Evolutionary conservation across 2,113 vertebrate genomes (phyloP), one percentile per base, ranked within the genome.

Genomic region (Entomyzon cyanotis): DNA sequence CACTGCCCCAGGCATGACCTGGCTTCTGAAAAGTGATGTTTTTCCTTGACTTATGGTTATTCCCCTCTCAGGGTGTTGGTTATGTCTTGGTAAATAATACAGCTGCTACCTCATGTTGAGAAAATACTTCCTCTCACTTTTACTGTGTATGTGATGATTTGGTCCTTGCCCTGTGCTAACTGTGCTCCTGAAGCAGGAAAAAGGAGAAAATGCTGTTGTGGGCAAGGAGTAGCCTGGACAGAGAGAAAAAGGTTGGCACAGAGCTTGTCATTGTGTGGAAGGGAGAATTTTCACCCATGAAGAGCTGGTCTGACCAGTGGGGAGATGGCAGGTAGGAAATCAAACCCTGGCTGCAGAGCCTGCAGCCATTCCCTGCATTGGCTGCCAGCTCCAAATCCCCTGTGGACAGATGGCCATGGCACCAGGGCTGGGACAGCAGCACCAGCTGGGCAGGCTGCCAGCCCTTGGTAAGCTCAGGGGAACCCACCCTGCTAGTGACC

Each of bases 331-430:
- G 73, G 56, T 23, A 23, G 63, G 47, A 41, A 19, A 35, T 8
- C 33, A 5, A 39, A 19, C 35, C 15, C 46, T 60, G 68, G 11
- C 31, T 69, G 7, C 44, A 37, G 41, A 52, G 41, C 19, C 60
- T 42, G 11, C 19, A 25, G 42, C 25, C 12, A 4, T 12, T 4
- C 21, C 15, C 0, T 17, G 52, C 28, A 0, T 7, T 11, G 49
- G 18, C n/a, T 80, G 50, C 83, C 81, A 69, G 64, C 62, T 67
- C 16, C 31, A 46, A 33, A 3, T 23, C 25, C 53, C 63, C 25
- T 27, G 12, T 3, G 18, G 23, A 3, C 15, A 7, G 15, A 8
- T 12, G 27, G 39, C 15, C 25, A 10, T 11, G 16, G 46, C 33
- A 28, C 31, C 60, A 73, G 23, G 10, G 35, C 52, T 79, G 44